A percentile compares a stretch with the other conserved stretches of the same genome.
Conservation (phyloP, 92 coral and sea anemone genomes). For the Zoanthus solanderi region DNA sequence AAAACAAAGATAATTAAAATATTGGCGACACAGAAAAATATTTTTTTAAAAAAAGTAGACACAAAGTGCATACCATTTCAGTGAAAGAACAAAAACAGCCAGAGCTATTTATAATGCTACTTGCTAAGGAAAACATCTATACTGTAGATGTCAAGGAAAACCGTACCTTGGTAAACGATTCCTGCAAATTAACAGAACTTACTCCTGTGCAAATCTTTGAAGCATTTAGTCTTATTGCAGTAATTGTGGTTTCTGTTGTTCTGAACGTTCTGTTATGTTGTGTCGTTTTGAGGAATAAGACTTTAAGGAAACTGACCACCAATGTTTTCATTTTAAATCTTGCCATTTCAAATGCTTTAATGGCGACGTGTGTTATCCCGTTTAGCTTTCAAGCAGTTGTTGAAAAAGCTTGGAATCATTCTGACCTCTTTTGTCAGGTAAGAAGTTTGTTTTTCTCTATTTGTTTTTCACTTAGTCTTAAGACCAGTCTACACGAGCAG, state of each 20-base stretch:
- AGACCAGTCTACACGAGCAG: no score
- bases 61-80: neutral
- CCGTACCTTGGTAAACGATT: neutral
- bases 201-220: slow-evolving; percentile 48
- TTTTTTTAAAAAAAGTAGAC: neutral
- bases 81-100: neutral
- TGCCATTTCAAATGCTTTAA: slow-evolving; percentile 80
- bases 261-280: slow-evolving; percentile 74
- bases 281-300: slow-evolving; percentile 77
- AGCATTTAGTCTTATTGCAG: slow-evolving; percentile 59
- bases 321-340: slow-evolving; percentile 87
- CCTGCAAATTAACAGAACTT: neutral
- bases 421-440: slow-evolving; percentile 84
- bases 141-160: slow-evolving; percentile 3
- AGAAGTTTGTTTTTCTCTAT: neutral
- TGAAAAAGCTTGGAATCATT: slow-evolving; percentile 67
- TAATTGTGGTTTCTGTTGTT: slow-evolving; percentile 68
- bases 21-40: neutral
- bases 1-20: neutral
- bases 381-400: slow-evolving; percentile 73
- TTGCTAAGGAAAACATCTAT: neutral
- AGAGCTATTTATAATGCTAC: neutral
- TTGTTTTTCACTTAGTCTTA: no score
- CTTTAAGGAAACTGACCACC: slow-evolving; percentile 74
- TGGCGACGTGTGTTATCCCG: slow-evolving; percentile 82